Base-by-base conservation (phyloP, 2,888 invertebrate species). In the Pyrgus malvae region DNA sequence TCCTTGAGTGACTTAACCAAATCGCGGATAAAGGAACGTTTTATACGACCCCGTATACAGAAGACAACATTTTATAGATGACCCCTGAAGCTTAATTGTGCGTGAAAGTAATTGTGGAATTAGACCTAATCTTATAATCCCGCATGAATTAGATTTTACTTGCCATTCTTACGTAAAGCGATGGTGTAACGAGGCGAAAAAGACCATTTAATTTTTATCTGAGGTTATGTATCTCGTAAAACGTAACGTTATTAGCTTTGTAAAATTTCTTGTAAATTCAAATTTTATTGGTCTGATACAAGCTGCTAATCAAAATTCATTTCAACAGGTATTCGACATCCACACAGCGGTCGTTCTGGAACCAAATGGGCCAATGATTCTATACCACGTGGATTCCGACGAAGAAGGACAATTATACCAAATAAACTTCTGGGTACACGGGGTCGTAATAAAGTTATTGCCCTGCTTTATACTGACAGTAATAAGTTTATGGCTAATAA, bases 401-500 rank as follows among this genome's bases (percentile, higher is more conserved):
- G 87, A 92, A 61, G 90, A 91, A 58, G 92, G 91, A 1, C 91
- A 92, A 16, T 74, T 93, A 2, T 95, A 94, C 70, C 90, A 92
- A 61, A 86, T 94, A 38, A 96, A 95, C 80, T 95, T 95, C 78
- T 96, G 95, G 95, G 92, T 95, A 0, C 95, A 96, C 72, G 94
- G 93, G 0, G 95, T 96, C 1, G 91, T 96, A 21, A 93, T 96
- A 49, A 97, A 97, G 74, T 89, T 97, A 1, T 80, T 96, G 0
- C 97, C 97, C 0, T 97, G 96, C 74, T 85, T 93, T 72, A 93
- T 95, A 60, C 90, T 97, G 33, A 95, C 96, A 0, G 85, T 94
- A 29, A 94, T 95, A 67, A 94, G 93, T 66, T 80, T 92, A 31
- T 94, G 94, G 92, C 80, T 95, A 17, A 94, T 95, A 57, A 93